phyloP scores from a whole-genome alignment of 1,140 invertebrate species.

The Tetramorium simillimum region DNA sequence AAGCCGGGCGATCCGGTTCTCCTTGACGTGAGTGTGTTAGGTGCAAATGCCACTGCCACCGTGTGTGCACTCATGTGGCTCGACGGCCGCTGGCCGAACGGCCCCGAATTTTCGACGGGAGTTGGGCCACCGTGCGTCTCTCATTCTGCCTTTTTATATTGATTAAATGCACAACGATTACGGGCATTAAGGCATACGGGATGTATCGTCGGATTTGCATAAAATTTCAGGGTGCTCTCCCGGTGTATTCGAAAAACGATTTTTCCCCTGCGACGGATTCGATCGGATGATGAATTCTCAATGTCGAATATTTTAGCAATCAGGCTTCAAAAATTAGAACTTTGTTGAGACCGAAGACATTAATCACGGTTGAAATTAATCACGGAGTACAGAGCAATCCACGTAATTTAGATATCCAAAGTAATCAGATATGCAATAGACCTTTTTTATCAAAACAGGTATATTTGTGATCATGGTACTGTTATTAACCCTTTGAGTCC shows the following conservation, averaged over 20 bases:
- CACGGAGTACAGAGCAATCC: background rate
- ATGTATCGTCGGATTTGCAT: conserved; percentile 55
- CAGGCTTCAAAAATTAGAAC: background rate
- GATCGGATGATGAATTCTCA: conserved; percentile 16
- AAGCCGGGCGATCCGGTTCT: conserved; percentile 49
- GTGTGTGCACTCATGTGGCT: conserved; percentile 34
- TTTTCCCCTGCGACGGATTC: conserved; percentile 11
- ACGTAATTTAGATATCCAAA: background rate
- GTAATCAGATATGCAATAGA: background rate
- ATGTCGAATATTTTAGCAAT: conserved; percentile 22
- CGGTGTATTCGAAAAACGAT: background rate
- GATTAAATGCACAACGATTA: conserved; percentile 56
- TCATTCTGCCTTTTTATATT: conserved; percentile 32
- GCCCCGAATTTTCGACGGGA: conserved; percentile 49
- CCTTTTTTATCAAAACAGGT: background rate
- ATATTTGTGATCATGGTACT: background rate
- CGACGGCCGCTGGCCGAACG: conserved; percentile 5
- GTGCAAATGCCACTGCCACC: conserved; percentile 59
- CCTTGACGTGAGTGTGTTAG: conserved; percentile 60
- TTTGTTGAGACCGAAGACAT: background rate
- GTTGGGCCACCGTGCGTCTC: background rate
- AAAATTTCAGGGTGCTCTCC: conserved; percentile 38
- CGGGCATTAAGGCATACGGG: conserved; percentile 33
- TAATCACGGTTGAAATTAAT: background rate
- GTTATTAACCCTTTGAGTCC: too few species aligned